These are phyloP conservation scores for Poeciliopsis presidionis DNA, from an alignment of 2,797 vertebrate genomes.

Conservation along the genomic window DNA sequence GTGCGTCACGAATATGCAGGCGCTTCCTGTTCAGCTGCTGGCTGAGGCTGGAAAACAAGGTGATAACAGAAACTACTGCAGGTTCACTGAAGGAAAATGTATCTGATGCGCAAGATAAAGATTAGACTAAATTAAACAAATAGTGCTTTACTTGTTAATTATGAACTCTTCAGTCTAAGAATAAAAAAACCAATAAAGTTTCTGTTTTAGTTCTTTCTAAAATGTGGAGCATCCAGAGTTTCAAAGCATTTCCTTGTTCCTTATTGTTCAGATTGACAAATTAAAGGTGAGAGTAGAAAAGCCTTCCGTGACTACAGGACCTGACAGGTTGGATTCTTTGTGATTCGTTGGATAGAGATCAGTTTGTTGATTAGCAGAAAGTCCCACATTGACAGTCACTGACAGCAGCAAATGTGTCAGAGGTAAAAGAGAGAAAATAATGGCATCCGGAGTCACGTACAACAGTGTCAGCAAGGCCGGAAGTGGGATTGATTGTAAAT, in stretches of 20 bases:
- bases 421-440: neutral
- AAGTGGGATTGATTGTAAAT: neutral
- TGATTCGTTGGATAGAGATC: neutral
- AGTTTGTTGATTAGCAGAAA: neutral
- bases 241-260: neutral
- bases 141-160: neutral
- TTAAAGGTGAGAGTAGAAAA: neutral
- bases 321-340: neutral
- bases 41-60: slow-evolving; percentile 85
- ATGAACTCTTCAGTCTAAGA: neutral
- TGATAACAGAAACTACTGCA: neutral
- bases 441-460: neutral
- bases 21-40: slow-evolving; percentile 82
- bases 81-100: neutral
- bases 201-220: neutral
- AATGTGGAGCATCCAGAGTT: neutral
- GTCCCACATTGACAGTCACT: neutral
- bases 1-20: slow-evolving; percentile 87
- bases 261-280: neutral
- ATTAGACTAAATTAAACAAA: neutral
- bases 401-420: neutral
- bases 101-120: neutral
- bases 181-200: neutral
- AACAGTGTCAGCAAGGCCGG: neutral
- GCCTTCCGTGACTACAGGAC: neutral